Conservation (phyloP, 1,140 invertebrate species). For the Magallana ariakensis region DNA sequence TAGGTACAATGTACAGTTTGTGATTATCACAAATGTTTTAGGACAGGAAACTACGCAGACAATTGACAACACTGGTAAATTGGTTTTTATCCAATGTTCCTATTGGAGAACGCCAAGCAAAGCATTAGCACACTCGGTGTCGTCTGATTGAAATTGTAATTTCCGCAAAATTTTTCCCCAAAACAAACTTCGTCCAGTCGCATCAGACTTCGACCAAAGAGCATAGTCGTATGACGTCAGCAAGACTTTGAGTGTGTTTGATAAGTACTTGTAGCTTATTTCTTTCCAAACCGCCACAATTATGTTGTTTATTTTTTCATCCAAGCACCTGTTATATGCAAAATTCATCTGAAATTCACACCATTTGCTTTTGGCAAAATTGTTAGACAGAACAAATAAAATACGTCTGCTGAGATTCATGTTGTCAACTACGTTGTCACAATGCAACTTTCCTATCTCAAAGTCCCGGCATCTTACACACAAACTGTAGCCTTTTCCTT, state of each 20-base stretch:
- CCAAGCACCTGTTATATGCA: conserved; percentile 54
- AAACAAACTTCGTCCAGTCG: neutral
- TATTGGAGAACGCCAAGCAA: neutral
- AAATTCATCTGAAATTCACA: conserved; percentile 79
- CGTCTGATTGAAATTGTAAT: neutral
- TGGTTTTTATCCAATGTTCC: no score
- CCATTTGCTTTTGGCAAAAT: conserved; percentile 66
- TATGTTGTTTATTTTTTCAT: conserved; percentile 44
- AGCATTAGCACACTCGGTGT: neutral
- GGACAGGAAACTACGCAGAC: no score
- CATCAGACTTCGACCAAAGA: conserved; percentile 19
- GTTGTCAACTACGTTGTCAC: conserved; percentile 63
- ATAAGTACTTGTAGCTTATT: conserved; percentile 44
- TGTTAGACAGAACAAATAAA: conserved; percentile 66
- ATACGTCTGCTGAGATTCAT: conserved; percentile 66
- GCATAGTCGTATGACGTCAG: conserved; percentile 18
- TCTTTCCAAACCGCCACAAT: conserved; percentile 53
- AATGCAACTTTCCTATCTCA: conserved; percentile 59
- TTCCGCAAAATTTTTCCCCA: conserved; percentile 29
- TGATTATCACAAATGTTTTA: no score
- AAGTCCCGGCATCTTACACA: conserved; percentile 73
- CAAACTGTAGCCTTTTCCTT: conserved; percentile 43
- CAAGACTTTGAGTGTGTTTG: neutral
- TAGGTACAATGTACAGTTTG: no score
- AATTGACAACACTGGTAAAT: no score